Conservation (phyloP, 1,140 invertebrate species). For the Megalonaias nervosa region DNA sequence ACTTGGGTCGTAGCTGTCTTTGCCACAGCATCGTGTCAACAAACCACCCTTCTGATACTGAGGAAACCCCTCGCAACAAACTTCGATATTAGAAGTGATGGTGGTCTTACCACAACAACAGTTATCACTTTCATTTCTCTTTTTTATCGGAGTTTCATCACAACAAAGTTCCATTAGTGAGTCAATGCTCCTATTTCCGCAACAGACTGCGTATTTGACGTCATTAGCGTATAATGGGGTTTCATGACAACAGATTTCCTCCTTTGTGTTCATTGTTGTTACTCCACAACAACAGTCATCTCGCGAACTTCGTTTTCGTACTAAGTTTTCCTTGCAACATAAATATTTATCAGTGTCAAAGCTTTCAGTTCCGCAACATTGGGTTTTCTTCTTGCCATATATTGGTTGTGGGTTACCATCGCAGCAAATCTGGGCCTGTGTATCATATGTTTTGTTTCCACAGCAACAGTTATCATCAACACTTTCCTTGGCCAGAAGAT, state of each 20-base stretch:
- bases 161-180: slow-evolving; percentile 27
- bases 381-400: slow-evolving; percentile 17
- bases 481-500: neutral
- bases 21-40: slow-evolving; percentile 26
- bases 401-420: slow-evolving; percentile 18
- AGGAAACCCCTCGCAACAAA: slow-evolving; percentile 1
- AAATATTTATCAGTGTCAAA: slow-evolving; percentile 21
- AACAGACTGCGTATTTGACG: slow-evolving; percentile 17
- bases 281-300: slow-evolving; percentile 34
- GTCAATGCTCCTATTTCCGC: slow-evolving; percentile 26
- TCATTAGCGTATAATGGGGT: neutral
- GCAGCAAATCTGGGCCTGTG: slow-evolving; percentile 7
- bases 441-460: slow-evolving; percentile 15
- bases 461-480: slow-evolving; percentile 16
- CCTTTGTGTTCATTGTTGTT: slow-evolving; percentile 25
- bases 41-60: slow-evolving; percentile 4
- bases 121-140: slow-evolving; percentile 17
- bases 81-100: slow-evolving; percentile 9
- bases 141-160: slow-evolving; percentile 12
- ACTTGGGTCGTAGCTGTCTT: slow-evolving; percentile 27
- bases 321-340: slow-evolving; percentile 29
- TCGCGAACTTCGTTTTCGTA: slow-evolving; percentile 18
- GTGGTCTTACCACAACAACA: slow-evolving; percentile 33
- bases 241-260: slow-evolving; percentile 33
- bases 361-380: slow-evolving; percentile 22